Percentiles rank a stretch among this genome's conserved stretches.
Conservation (phyloP, 1,140 invertebrate genomes). For the Venustaconcha ellipsiformis region DNA sequence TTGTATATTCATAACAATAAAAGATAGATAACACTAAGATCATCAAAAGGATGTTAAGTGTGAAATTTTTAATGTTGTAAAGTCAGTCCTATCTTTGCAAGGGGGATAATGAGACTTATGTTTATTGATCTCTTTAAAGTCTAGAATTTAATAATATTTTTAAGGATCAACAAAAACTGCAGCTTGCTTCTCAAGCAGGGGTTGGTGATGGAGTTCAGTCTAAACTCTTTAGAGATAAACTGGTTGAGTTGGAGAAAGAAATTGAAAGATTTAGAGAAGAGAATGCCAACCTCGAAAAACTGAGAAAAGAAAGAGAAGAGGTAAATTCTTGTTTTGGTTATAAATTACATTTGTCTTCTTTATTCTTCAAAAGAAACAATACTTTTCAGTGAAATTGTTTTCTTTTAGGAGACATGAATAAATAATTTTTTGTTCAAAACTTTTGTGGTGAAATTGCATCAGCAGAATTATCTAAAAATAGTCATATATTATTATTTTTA, state of each 20-base stretch:
- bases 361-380: too few species aligned
- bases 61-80: not conserved
- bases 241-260: slow-evolving; percentile 64
- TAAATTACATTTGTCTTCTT: too few species aligned
- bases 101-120: too few species aligned
- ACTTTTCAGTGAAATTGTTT: too few species aligned
- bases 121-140: too few species aligned
- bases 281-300: slow-evolving; percentile 61
- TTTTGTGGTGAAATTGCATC: too few species aligned
- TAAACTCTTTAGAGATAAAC: slow-evolving; percentile 63
- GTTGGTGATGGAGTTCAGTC: slow-evolving; percentile 60
- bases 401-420: too few species aligned
- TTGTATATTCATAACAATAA: not conserved
- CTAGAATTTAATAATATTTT: not conserved
- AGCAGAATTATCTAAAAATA: too few species aligned
- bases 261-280: slow-evolving; percentile 66
- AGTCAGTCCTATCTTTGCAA: not conserved
- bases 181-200: slow-evolving; percentile 27
- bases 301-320: slow-evolving; percentile 65
- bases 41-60: not conserved
- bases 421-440: too few species aligned
- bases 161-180: slow-evolving; percentile 26
- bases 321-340: slow-evolving; percentile 26
- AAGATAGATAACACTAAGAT: not conserved
- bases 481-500: too few species aligned